Evolutionary conservation across 2,113 vertebrate genomes (phyloP), one percentile per base, ranked within the genome.

Genomic region (Scytalopus superciliaris): DNA sequence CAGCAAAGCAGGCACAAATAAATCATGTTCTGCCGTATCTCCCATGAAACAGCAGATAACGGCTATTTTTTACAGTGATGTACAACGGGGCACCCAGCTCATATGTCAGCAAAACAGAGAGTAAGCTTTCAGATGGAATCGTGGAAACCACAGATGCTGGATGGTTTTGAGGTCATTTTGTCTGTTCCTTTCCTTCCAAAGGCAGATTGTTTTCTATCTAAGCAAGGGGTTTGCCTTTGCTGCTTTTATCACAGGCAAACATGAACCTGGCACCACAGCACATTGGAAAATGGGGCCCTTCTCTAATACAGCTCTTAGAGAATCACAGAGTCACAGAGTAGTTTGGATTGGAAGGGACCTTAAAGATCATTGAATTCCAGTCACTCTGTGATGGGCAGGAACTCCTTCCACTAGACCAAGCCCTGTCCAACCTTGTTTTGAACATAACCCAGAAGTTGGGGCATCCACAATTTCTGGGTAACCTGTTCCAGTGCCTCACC

Each of bases 21-120:
- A 95, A 96, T 96, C 88, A 87, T 53, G 83, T 72, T 75, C 64
- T 79, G 57, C 88, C 0, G 2, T 95, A 93, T 93, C 90, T 96
- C 87, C 73, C 66, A 35, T 8, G 57, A 84, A 93, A 89, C 37
- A 53, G 92, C 84, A 96, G 96, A 95, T 94, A 96, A 93, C 4
- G 0, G 83, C 94, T 66, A 64, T 95, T 96, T 93, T 76, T 96
- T 87, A 97, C 85, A 62, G 57, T 92, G 92, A 93, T 84, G 88
- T 96, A 94, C 83, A 78, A 53, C 39, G 53, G 80, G 84, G 73
- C 73, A 79, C 27, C 73, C 93, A 40, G 86, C 86, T 93, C 66
- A 35, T 96, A 87, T 82, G 88, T 94, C 92, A 90, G 80, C 60
- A 89, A 92, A 95, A 94, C 19, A 66, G 57, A 97, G 47, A 89